A percentile compares a stretch with the other conserved stretches of the same genome.
Evolutionary conservation across 2,113 vertebrate genomes (phyloP).

Genomic region (Athene noctua): DNA sequence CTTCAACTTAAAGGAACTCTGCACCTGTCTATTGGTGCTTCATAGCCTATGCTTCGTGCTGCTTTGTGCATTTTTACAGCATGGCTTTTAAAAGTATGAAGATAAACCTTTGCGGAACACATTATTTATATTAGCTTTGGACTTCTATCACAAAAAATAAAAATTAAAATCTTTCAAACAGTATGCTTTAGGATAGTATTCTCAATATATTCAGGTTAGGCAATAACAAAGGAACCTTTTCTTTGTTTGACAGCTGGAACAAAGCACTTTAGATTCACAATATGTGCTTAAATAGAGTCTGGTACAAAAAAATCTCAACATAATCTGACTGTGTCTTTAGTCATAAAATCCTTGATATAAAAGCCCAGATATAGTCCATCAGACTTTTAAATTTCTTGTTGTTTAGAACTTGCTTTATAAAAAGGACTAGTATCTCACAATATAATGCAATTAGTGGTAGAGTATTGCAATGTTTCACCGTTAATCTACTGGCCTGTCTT

Average conservation of each 20-base stretch:
- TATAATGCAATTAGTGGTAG: not conserved
- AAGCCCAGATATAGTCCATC: not conserved
- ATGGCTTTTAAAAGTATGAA: not conserved
- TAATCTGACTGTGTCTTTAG: not conserved
- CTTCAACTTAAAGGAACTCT: not conserved
- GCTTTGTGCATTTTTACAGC: not conserved
- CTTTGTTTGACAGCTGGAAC: constrained; percentile 4
- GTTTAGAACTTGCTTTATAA: not conserved
- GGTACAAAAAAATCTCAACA: not conserved
- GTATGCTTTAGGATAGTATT: not conserved
- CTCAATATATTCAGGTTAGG: not conserved
- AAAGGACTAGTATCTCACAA: not conserved
- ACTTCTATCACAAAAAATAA: not conserved
- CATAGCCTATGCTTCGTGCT: not conserved
- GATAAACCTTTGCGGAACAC: not conserved
- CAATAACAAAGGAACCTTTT: not conserved
- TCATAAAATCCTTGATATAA: not conserved
- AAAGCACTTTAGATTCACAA: not conserved
- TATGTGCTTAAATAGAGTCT: not conserved
- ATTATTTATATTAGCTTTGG: not conserved
- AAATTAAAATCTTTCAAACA: not conserved
- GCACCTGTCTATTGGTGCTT: not conserved
- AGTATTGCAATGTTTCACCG: not conserved
- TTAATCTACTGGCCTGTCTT: not conserved
- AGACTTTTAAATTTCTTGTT: not conserved